These are phyloP conservation scores for Melinopterus prodromus DNA, from an alignment of 2,888 invertebrate species.

Conservation along the genomic window DNA sequence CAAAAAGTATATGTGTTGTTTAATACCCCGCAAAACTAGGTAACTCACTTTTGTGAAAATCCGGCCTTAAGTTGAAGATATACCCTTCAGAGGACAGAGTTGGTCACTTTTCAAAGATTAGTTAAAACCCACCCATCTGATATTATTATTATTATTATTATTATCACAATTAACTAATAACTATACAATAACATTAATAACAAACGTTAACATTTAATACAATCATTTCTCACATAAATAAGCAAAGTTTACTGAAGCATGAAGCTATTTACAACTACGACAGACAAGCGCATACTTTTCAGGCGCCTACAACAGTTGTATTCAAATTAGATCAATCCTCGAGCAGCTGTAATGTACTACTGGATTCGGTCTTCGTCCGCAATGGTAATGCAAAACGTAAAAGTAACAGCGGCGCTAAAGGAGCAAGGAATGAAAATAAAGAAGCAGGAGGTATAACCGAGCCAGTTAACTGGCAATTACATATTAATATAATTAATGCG, in stretches of 20 bases:
- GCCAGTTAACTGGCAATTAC: constrained; percentile 29
- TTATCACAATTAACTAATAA: background rate
- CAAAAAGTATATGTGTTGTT: too few relatives aligned
- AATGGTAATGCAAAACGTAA: constrained; percentile 19
- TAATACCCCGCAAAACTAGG: too few relatives aligned
- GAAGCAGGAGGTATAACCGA: constrained; percentile 12
- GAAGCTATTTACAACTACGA: constrained; percentile 54
- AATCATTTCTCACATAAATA: background rate
- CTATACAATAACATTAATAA: background rate
- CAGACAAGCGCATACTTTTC: constrained; percentile 55
- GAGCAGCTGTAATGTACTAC: constrained; percentile 53
- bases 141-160: too few relatives aligned
- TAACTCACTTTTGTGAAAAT: too few relatives aligned
- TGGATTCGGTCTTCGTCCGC: constrained; percentile 42
- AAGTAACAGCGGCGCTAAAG: constrained; percentile 12
- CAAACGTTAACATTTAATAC: background rate
- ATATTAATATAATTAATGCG: constrained; percentile 36
- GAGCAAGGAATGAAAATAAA: constrained; percentile 21
- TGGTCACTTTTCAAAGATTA: too few relatives aligned
- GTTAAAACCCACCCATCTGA: too few relatives aligned
- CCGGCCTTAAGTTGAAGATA: too few relatives aligned
- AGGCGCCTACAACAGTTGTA: constrained; percentile 56
- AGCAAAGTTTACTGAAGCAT: constrained; percentile 48
- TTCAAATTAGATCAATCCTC: constrained; percentile 54
- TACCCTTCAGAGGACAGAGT: too few relatives aligned